A percentile compares a stretch with the other conserved stretches of the same genome.
Evolutionary conservation across 2,797 vertebrate species (phyloP).

Genomic region (Cirrhinus molitorella): DNA sequence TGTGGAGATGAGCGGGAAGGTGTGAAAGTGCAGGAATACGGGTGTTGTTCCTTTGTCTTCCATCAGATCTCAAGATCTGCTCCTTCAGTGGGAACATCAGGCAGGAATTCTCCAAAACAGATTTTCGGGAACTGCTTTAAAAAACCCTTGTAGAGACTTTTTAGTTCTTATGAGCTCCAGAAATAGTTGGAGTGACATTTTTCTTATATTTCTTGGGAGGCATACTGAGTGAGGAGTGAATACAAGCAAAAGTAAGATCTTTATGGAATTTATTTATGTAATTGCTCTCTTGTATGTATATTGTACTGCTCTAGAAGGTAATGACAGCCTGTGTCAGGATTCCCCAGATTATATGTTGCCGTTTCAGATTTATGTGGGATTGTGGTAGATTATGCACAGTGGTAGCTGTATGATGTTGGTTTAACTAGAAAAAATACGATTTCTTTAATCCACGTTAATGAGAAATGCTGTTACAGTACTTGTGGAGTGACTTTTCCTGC

Average conservation of each 20-base stretch:
- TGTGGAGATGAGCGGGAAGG: slow-evolving; percentile 56
- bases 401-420: background rate
- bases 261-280: background rate
- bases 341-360: background rate
- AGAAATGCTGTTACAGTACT: background rate
- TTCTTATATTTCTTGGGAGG: background rate
- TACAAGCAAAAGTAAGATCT: background rate
- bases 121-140: background rate
- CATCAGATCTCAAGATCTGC: slow-evolving; percentile 53
- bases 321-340: background rate
- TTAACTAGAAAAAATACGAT: background rate
- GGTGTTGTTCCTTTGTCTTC: slow-evolving; percentile 57
- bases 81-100: background rate
- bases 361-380: background rate
- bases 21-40: slow-evolving; percentile 61
- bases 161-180: background rate
- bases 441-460: slow-evolving; percentile 3
- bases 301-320: background rate
- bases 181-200: background rate
- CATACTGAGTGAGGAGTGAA: background rate
- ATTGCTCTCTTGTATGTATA: background rate
- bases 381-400: background rate
- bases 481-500: slow-evolving; percentile 62
- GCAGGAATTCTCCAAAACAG: background rate
- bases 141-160: background rate